Evolutionary conservation across 2,888 invertebrate genomes (phyloP).

Genomic region (Drosophila robusta): DNA sequence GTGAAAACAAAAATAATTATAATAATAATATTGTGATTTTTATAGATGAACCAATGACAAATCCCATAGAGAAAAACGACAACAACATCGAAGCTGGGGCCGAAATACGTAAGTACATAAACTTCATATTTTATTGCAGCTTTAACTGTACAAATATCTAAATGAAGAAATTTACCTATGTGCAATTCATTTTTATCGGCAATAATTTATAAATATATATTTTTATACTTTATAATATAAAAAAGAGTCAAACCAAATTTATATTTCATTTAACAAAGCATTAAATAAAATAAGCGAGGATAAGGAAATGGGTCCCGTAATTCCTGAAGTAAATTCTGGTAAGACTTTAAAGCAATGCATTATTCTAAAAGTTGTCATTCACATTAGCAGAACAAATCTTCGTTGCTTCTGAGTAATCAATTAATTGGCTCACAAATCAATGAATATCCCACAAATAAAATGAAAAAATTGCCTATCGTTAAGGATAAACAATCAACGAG

Average conservation of each 20-base stretch:
- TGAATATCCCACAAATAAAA: constrained; percentile 57
- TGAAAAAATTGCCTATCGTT: constrained; percentile 44
- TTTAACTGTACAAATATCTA: neutral
- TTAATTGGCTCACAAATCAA: constrained; percentile 79
- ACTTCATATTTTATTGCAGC: neutral
- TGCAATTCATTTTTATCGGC: no score
- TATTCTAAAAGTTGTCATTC: constrained; percentile 60
- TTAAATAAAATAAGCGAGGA: neutral
- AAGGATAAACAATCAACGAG: constrained; percentile 52
- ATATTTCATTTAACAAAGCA: neutral
- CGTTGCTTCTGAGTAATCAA: constrained; percentile 69
- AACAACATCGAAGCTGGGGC: neutral
- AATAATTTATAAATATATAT: no score
- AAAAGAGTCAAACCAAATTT: neutral
- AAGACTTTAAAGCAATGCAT: constrained; percentile 52
- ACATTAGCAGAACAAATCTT: constrained; percentile 76
- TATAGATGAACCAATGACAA: neutral
- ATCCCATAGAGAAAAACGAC: neutral
- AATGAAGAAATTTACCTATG: no score
- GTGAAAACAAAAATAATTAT: no score
- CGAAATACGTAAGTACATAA: constrained; percentile 2
- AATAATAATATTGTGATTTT: neutral
- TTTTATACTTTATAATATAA: no score
- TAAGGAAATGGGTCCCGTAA: neutral
- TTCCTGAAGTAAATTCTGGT: constrained; percentile 74